Base-by-base conservation (phyloP, 2,113 vertebrate species). In the Microtus pennsylvanicus region DNA sequence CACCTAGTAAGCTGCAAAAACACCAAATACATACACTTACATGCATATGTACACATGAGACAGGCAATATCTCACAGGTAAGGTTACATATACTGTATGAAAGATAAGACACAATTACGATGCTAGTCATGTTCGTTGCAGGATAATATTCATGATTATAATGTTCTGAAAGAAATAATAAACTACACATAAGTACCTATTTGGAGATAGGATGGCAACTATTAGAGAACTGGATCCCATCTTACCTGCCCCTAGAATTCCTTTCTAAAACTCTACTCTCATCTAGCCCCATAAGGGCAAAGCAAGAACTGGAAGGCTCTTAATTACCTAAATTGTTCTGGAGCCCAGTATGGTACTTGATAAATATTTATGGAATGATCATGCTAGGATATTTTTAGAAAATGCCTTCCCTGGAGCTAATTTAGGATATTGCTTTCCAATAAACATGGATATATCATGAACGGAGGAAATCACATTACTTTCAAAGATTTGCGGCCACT, bases 351-450 rank as follows among this genome's bases (percentile, higher is more conserved):
- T 12, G 35, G 67, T 63, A 78, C 69, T 83, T 81, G 70, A 72
- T 89, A 93, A 91, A 82, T 90, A 90, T 76, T 93, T 95, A 93
- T 47, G 22, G 50, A 95, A 85, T 75, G 47, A 96, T 77, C 8
- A 50, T n/a, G 13, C 13, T 45, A 91, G 86, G 30, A 75, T 89
- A 21, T 35, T 89, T 94, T 96, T 94, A 42, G 93, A 81, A 92
- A 95, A 96, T 86, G 9, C 30, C 75, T 95, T 91, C 12, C 35
- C 28, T 12, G 76, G 47, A 69, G 87, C 63, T 89, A 78, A 93
- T 87, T 93, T 93, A 52, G 47, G 69, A 78, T 90, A 70, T 87
- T 91, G 67, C 33, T 82, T 94, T 93, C 47, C 22, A 91, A 75
- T 3, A 96, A 78, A 67, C 12, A 72, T 24, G 30, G 10, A 72